These are phyloP conservation scores for Martes martes DNA, from an alignment of 2,113 vertebrate genomes.

Conservation along the genomic window DNA sequence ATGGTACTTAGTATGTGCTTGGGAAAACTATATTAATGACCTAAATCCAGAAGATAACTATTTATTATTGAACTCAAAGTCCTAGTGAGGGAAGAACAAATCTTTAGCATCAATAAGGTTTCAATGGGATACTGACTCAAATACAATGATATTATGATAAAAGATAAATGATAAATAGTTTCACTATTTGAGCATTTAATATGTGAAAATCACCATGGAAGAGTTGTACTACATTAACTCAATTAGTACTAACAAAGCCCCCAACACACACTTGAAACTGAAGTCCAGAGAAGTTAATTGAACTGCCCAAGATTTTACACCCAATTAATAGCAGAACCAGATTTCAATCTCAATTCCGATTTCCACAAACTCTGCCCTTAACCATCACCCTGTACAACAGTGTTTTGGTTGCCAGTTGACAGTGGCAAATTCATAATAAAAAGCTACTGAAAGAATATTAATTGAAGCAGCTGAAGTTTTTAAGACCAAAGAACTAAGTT, in stretches of 20 bases:
- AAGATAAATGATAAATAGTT: neutral
- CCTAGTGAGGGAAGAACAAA: neutral
- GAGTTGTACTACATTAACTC: neutral
- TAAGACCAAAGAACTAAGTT: neutral
- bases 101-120: neutral
- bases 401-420: neutral
- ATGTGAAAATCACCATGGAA: neutral
- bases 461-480: neutral
- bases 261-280: neutral
- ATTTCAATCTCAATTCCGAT: neutral
- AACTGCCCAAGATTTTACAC: neutral
- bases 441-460: neutral
- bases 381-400: neutral
- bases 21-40: neutral
- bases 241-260: neutral
- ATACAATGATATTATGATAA: neutral
- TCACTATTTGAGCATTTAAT: neutral
- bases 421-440: neutral
- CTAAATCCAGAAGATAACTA: neutral
- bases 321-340: neutral
- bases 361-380: neutral
- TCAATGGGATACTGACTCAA: neutral
- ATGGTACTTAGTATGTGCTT: neutral
- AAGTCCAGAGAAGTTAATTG: neutral
- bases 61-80: slow-evolving; percentile 17